Conservation (phyloP, 2,888 invertebrate genomes). For the Linnaemya vulpina region DNA sequence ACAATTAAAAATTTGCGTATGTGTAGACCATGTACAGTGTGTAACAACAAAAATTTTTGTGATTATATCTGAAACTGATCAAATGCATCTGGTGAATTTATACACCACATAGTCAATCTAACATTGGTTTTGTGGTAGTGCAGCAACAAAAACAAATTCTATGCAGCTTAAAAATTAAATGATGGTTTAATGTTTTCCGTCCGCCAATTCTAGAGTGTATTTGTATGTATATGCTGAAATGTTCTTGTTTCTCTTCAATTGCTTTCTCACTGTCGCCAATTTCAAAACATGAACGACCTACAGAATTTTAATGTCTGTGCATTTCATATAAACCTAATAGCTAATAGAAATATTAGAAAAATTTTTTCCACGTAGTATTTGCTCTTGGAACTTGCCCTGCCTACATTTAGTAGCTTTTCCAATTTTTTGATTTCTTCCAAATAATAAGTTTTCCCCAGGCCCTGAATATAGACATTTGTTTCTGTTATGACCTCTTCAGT, state of each 20-base stretch:
- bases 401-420: too few relatives aligned
- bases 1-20: too few relatives aligned
- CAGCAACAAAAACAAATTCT: slow-evolving; percentile 3
- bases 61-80: slow-evolving; percentile 23
- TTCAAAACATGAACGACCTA: background rate
- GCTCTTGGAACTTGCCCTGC: too few relatives aligned
- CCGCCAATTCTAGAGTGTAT: background rate
- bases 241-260: background rate
- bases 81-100: slow-evolving; percentile 32
- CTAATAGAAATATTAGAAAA: too few relatives aligned
- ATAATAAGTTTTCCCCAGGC: too few relatives aligned
- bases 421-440: too few relatives aligned
- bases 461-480: too few relatives aligned
- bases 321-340: background rate
- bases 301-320: background rate
- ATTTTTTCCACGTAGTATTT: too few relatives aligned
- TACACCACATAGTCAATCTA: slow-evolving; percentile 18
- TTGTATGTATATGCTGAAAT: background rate
- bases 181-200: slow-evolving; percentile 16
- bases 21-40: too few relatives aligned
- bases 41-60: slow-evolving; percentile 15
- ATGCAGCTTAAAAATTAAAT: background rate
- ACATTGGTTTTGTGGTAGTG: slow-evolving; percentile 39
- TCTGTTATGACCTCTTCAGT: too few relatives aligned
- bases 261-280: slow-evolving; percentile 17